Evolutionary conservation across 1,140 invertebrate species (phyloP).

Genomic region (Reticulitermes speratus): DNA sequence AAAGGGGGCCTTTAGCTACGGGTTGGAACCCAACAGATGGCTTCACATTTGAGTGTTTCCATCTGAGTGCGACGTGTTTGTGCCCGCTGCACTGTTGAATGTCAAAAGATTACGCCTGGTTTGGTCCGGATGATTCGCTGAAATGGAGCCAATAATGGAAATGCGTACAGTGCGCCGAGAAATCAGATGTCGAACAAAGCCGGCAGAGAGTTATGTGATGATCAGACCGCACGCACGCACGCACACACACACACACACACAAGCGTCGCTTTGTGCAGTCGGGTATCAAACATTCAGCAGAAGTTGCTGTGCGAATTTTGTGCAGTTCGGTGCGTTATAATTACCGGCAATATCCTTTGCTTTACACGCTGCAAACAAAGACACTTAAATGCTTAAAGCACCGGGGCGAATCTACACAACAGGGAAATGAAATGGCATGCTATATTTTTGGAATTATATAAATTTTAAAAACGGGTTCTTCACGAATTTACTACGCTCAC

Average conservation of each 20-base stretch:
- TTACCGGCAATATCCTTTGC: too few relatives aligned
- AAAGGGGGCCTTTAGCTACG: background rate
- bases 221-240: too few relatives aligned
- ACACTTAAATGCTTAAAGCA: too few relatives aligned
- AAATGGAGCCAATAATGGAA: background rate
- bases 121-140: background rate
- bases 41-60: background rate
- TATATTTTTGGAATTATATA: too few relatives aligned
- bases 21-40: background rate
- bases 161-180: background rate
- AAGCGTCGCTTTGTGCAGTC: too few relatives aligned
- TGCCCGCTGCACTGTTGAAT: background rate
- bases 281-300: background rate
- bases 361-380: too few relatives aligned
- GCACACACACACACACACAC: too few relatives aligned
- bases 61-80: background rate
- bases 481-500: too few relatives aligned
- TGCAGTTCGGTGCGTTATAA: too few relatives aligned
- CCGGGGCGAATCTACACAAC: too few relatives aligned
- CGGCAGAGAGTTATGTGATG: background rate
- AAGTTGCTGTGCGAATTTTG: background rate
- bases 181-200: background rate
- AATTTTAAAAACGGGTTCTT: too few relatives aligned
- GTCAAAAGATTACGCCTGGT: background rate
- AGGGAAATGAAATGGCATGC: too few relatives aligned